phyloP scores from a whole-genome alignment of 2,888 invertebrate species.

The Heterodera filipjevi region DNA sequence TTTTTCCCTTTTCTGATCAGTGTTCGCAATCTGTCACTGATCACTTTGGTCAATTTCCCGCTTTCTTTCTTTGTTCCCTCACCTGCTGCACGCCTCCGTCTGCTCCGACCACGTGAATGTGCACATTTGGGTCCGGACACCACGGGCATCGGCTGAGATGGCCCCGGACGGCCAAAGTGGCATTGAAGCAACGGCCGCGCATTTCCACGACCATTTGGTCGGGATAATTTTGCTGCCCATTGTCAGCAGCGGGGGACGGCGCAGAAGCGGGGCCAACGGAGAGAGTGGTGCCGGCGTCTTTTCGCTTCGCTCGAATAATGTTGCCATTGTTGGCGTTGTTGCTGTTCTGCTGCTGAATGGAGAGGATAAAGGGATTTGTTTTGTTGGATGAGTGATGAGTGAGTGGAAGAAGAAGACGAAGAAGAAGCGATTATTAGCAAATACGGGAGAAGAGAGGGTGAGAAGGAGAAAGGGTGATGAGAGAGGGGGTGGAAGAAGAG shows the following conservation, averaged over 20 bases:
- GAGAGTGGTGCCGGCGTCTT: background rate
- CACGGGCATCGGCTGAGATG: conserved; percentile 58
- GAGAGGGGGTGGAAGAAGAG: background rate
- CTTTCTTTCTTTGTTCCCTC: background rate
- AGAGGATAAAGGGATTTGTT: background rate
- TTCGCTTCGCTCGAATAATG: background rate
- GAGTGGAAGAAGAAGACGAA: background rate
- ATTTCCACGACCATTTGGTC: conserved; percentile 45
- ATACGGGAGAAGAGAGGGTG: background rate
- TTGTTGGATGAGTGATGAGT: background rate
- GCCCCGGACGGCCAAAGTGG: conserved; percentile 55
- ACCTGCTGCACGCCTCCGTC: conserved; percentile 31
- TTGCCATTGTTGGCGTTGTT: background rate
- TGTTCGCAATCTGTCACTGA: background rate
- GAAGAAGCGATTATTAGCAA: background rate
- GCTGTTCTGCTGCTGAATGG: background rate
- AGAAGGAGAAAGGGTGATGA: no score
- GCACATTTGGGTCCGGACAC: conserved; percentile 58
- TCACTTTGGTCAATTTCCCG: background rate
- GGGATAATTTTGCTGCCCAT: conserved; percentile 22
- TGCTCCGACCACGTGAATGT: conserved; percentile 50
- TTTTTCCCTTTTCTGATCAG: background rate
- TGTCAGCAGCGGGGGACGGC: background rate
- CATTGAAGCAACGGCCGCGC: conserved; percentile 61
- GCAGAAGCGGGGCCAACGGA: background rate